A percentile compares a stretch with the other conserved stretches of the same genome.
phyloP scores from a whole-genome alignment of 2,113 vertebrate genomes.

The Oophaga pumilio region DNA sequence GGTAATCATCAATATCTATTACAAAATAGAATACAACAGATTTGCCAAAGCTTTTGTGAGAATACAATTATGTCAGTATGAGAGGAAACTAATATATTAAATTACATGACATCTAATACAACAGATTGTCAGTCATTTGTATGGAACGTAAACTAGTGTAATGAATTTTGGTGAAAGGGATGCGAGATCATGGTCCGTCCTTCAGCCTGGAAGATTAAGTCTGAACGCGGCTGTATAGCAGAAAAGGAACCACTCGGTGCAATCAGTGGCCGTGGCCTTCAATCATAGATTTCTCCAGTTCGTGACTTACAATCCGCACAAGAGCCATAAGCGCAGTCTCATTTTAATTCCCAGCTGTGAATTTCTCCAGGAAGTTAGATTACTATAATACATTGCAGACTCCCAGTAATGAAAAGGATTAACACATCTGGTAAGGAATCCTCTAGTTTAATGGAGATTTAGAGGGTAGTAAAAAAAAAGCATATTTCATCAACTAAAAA shows the following conservation, averaged over 20 bases:
- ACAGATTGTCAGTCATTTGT: neutral
- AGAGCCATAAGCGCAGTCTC: neutral
- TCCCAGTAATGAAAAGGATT: slow-evolving; percentile 41
- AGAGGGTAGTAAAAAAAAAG: slow-evolving; percentile 12
- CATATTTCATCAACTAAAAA: neutral
- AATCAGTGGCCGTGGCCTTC: neutral
- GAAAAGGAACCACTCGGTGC: neutral
- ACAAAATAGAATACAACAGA: neutral
- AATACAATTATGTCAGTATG: neutral
- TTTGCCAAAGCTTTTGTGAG: neutral
- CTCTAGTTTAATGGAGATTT: slow-evolving; percentile 31
- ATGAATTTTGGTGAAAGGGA: neutral
- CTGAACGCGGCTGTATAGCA: neutral
- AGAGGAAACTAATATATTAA: neutral
- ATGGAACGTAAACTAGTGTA: neutral
- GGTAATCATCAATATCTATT: neutral
- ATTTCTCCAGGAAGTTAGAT: slow-evolving; percentile 9
- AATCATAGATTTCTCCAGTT: neutral
- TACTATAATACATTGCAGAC: slow-evolving; percentile 11
- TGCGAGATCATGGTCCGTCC: neutral
- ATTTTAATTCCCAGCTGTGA: slow-evolving; percentile 7
- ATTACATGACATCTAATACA: neutral
- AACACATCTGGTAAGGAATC: slow-evolving; percentile 46
- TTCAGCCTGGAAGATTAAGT: neutral
- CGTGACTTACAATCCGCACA: neutral